Percentiles rank a stretch among this genome's conserved stretches.
These are phyloP conservation scores for Polypterus senegalus DNA, from an alignment of 2,113 vertebrate species.

Conservation along the genomic window DNA sequence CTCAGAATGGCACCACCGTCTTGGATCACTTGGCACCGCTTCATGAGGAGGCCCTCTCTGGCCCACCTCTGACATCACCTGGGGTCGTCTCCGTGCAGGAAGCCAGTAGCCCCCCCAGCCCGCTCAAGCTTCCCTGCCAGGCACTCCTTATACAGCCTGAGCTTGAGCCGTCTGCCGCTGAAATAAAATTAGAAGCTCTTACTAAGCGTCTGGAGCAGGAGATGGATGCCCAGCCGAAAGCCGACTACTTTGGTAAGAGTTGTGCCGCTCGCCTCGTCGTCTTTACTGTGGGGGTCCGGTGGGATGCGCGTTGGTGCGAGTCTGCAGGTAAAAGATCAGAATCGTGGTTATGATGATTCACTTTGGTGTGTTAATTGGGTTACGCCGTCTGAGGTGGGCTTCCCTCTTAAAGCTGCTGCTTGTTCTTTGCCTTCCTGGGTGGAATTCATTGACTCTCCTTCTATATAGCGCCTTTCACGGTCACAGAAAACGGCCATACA, in stretches of 20 bases:
- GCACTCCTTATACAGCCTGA: constrained; percentile 42
- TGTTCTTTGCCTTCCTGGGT: no score
- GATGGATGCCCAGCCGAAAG: constrained; percentile 78
- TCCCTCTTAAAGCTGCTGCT: no score
- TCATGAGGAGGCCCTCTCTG: not conserved
- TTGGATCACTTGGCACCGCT: not conserved
- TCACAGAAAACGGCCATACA: no score
- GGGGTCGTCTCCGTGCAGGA: constrained; percentile 25
- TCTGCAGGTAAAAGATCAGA: no score
- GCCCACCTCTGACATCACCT: not conserved
- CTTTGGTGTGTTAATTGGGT: no score
- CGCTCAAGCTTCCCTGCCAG: constrained; percentile 57
- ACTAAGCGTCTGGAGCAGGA: constrained; percentile 82
- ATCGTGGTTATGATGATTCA: no score
- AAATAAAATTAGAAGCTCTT: constrained; percentile 81
- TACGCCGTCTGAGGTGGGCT: no score
- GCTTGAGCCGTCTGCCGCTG: constrained; percentile 57
- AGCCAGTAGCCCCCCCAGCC: constrained; percentile 31
- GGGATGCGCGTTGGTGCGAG: no score
- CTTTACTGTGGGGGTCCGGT: no score
- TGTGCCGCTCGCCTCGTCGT: no score
- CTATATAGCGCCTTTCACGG: no score
- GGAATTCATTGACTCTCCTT: no score
- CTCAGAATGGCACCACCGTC: not conserved
- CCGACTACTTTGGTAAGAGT: constrained; percentile 84